A percentile compares a stretch with the other conserved stretches of the same genome.
phyloP scores from a whole-genome alignment of 2,888 invertebrate genomes.

The Zhengitettix transpicula region DNA sequence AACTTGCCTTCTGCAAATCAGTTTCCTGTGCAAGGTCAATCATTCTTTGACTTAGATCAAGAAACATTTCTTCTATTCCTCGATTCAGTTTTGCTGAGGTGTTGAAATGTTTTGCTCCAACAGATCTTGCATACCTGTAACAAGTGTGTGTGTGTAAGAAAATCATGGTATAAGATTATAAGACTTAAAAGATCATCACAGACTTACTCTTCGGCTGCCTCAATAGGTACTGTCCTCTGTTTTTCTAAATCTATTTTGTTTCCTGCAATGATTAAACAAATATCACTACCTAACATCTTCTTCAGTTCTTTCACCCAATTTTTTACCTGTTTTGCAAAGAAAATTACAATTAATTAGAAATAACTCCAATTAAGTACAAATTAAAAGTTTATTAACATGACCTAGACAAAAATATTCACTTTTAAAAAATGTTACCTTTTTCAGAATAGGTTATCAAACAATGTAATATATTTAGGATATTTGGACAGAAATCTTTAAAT shows the following conservation, averaged over 20 bases:
- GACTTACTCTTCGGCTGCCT: slow-evolving; percentile 72
- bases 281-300: slow-evolving; percentile 87
- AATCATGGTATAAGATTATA: too few species aligned
- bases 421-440: too few species aligned
- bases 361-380: neutral
- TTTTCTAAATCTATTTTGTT: slow-evolving; percentile 94
- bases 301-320: slow-evolving; percentile 96
- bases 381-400: too few species aligned
- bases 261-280: slow-evolving; percentile 83
- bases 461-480: too few species aligned
- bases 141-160: neutral
- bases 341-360: neutral
- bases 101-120: slow-evolving; percentile 81
- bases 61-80: slow-evolving; percentile 81
- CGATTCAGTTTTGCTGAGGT: slow-evolving; percentile 87
- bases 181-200: neutral
- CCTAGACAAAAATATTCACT: too few species aligned
- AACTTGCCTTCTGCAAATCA: slow-evolving; percentile 19
- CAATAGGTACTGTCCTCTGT: slow-evolving; percentile 66
- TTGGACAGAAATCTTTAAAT: too few species aligned
- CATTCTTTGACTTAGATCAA: slow-evolving; percentile 66
- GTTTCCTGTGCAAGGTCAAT: slow-evolving; percentile 27
- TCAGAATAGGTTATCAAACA: too few species aligned
- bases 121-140: slow-evolving; percentile 71
- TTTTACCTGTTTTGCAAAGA: slow-evolving; percentile 49